Evolutionary conservation across 2,888 invertebrate genomes (phyloP), one percentile per base, ranked within the genome.

Genomic region (Archips crataeganus): DNA sequence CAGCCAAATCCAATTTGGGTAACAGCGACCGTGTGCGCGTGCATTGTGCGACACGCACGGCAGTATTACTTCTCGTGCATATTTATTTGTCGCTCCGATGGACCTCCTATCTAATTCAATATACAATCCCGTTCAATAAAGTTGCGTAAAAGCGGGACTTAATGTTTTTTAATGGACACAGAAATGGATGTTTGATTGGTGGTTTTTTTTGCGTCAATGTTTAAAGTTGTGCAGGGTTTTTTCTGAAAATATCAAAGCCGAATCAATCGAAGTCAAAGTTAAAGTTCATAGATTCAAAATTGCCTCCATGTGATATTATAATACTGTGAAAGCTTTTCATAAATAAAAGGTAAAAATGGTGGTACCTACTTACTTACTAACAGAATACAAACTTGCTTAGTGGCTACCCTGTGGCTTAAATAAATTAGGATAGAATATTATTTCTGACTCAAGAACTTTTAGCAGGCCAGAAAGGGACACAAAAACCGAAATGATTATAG

Each of bases 1-100:
- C 79, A 77, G 77, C 67, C 76, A 79, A 81, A 82, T 82, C 78
- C 83, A 89, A 90, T 90, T 89, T 84, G 80, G 81, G 83, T 89
- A 84, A 90, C 89, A 90, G 87, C 87, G 82, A 82, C 84, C 82
- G 81, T n/a, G 54, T n/a, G 13, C 10, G n/a, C 75, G 73, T 39
- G 78, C 72, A 72, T 63, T 70, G 64, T 61, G 34, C 73, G 39
- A 51, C 59, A 77, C 68, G 81, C 80, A 75, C 78, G 78, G 70
- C 75, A 76, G 77, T 77, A 74, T 78, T 77, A 78, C 79, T 81
- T 76, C 69, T 74, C 78, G 79, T 79, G 79, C 79, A 81, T 80
- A 82, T 85, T 80, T 84, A 23, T 54, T 54, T 54, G 8, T 23
- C 54, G 49, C 9, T 23, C 8, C 54, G 75, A 75, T 39, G 32